Evolutionary conservation across 2,797 vertebrate species (phyloP), one percentile per base, ranked within the genome.

Genomic region (Syngnathus rostellatus): DNA sequence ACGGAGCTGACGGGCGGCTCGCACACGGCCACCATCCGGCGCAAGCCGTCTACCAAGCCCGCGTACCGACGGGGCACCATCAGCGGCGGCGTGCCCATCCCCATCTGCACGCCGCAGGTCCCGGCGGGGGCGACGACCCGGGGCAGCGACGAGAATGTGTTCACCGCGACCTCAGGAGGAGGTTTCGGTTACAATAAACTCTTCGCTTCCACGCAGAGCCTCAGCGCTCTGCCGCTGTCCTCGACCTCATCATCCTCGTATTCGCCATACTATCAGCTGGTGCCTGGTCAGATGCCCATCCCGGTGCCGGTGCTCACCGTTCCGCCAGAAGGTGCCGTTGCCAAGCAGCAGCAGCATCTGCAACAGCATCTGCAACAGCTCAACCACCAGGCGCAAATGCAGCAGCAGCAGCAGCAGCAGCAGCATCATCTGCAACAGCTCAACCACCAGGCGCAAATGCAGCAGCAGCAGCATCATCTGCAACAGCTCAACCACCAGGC

Each of bases 31-130:
- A 93, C 93, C 57, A 94, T 94, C 72, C 83, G 92, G 1, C 89
- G 93, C 63, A 93, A 94, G 50, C 93, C 93, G 0, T 92, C 90
- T 4, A 91, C 90, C 70, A 94, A 93, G 70, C 90, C 92, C 0
- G 68, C 66, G 3, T 85, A 86, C 41, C 91, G 93, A 3, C 79
- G 93, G 1, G 91, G 92, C 5, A 93, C 92, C 0, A 89, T 93
- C 80, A 90, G 91, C 10, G 91, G 92, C 0, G 92, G 91, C 1
- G 87, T 92, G 1, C 92, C 92, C 48, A 93, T 94, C 62, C 92
- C 93, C 62, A 93, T 93, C 76, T 78, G 79, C 73, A 92, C 92
- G 8, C 93, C 93, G 0, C 89, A 93, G 84, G 90, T 88, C 8
- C 88, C 86, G 4, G 74, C 69, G 0, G 3, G 70, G 0, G 38